Conservation (phyloP, 2,113 vertebrate genomes). For the Burhinus oedicnemus region DNA sequence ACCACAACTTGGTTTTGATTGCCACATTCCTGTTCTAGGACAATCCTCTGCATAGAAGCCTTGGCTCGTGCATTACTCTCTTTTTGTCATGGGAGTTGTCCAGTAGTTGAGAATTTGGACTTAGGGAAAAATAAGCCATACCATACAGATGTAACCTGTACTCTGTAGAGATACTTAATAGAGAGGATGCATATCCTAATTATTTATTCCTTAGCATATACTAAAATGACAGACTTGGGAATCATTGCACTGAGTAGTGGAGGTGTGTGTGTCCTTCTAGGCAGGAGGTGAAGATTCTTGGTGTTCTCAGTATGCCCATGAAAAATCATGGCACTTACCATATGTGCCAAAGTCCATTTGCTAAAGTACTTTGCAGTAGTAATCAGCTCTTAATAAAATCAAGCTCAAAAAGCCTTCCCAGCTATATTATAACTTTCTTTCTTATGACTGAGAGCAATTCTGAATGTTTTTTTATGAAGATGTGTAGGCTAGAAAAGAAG, state of each 20-base stretch:
- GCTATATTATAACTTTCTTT: background rate
- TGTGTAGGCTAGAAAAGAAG: background rate
- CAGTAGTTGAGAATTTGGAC: background rate
- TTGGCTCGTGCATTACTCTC: background rate
- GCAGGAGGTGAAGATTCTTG: background rate
- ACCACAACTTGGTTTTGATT: background rate
- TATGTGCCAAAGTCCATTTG: background rate
- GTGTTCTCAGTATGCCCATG: background rate
- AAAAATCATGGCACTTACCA: background rate
- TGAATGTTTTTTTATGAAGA: background rate
- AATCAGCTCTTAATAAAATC: background rate
- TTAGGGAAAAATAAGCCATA: background rate
- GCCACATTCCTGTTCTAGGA: background rate
- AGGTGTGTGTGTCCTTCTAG: background rate
- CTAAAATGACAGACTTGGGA: accelerated
- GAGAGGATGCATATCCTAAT: background rate
- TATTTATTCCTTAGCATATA: background rate
- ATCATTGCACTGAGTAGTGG: background rate
- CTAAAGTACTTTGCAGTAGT: background rate
- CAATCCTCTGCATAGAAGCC: background rate
- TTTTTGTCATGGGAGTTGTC: background rate
- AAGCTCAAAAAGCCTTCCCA: background rate
- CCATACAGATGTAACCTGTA: background rate
- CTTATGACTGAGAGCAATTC: background rate
- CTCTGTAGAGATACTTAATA: background rate